A percentile compares a stretch with the other conserved stretches of the same genome.
phyloP scores from a whole-genome alignment of 1,140 invertebrate species.

The Microplitis demolitor region DNA sequence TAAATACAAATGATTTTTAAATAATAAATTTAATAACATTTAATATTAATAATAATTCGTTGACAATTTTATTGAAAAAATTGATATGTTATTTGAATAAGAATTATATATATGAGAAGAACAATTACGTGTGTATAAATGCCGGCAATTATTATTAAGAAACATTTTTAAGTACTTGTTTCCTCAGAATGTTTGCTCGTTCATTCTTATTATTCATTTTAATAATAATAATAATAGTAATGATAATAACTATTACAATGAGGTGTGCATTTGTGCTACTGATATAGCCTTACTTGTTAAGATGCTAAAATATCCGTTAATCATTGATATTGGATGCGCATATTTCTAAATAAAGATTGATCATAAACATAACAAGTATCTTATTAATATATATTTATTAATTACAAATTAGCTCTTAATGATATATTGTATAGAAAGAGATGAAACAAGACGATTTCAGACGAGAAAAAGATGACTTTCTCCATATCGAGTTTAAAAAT shows the following conservation, averaged over 20 bases:
- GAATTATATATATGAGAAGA: background rate
- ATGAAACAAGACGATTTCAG: too few species aligned
- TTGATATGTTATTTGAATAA: constrained; percentile 6
- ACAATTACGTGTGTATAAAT: constrained; percentile 5
- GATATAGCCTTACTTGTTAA: constrained; percentile 8
- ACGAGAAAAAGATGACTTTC: too few species aligned
- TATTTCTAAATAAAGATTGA: constrained; percentile 55
- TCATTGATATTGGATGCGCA: constrained; percentile 50
- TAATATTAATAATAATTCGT: background rate
- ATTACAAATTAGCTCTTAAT: too few species aligned
- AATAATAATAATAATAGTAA: background rate
- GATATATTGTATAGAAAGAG: too few species aligned
- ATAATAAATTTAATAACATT: background rate
- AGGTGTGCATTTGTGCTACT: background rate
- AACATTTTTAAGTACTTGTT: background rate
- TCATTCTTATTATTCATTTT: background rate
- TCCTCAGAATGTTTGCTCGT: background rate
- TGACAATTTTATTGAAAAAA: background rate
- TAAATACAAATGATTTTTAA: background rate
- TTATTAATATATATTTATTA: background rate
- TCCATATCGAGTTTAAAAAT: too few species aligned
- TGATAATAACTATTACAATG: background rate
- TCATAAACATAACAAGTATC: constrained; percentile 27
- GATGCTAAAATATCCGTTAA: constrained; percentile 19
- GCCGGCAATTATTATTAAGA: background rate